These are phyloP conservation scores for Eucera pruinosa DNA, from an alignment of 2,888 invertebrate species.

Conservation along the genomic window DNA sequence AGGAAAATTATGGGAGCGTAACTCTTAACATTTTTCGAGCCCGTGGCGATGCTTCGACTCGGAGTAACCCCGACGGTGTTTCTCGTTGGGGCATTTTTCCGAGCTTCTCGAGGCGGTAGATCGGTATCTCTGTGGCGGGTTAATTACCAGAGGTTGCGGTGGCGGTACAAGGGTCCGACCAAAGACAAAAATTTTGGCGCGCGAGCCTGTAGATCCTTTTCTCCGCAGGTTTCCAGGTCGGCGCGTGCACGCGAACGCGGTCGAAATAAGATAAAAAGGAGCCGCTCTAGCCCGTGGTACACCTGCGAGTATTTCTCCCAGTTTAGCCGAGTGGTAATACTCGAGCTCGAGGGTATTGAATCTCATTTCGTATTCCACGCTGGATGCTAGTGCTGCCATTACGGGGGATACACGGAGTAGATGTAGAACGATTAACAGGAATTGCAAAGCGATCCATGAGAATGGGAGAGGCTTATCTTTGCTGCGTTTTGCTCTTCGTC, in stretches of 20 bases:
- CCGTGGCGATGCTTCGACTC: neutral
- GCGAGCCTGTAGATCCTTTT: conserved; percentile 50
- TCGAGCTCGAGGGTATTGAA: neutral
- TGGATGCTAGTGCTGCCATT: too few species aligned
- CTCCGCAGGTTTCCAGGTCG: conserved; percentile 37
- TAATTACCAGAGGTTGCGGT: conserved; percentile 61
- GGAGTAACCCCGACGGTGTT: conserved; percentile 18
- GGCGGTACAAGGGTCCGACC: conserved; percentile 39
- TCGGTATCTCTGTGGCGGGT: conserved; percentile 67
- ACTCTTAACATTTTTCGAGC: neutral
- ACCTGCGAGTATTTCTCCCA: conserved; percentile 30
- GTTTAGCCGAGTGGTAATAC: neutral
- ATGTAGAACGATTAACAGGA: too few species aligned
- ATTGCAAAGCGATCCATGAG: conserved; percentile 2
- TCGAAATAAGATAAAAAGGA: conserved; percentile 25
- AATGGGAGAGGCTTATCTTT: neutral
- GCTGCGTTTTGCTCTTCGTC: neutral
- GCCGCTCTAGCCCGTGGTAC: conserved; percentile 14
- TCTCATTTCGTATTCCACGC: conserved; percentile 33
- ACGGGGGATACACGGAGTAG: too few species aligned
- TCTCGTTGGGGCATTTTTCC: conserved; percentile 13
- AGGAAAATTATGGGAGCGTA: neutral
- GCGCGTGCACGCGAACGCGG: conserved; percentile 16
- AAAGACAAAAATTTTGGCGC: conserved; percentile 66
- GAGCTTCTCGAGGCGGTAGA: conserved; percentile 46